Conservation (phyloP, 2,888 invertebrate genomes). For the Melieria picta region DNA sequence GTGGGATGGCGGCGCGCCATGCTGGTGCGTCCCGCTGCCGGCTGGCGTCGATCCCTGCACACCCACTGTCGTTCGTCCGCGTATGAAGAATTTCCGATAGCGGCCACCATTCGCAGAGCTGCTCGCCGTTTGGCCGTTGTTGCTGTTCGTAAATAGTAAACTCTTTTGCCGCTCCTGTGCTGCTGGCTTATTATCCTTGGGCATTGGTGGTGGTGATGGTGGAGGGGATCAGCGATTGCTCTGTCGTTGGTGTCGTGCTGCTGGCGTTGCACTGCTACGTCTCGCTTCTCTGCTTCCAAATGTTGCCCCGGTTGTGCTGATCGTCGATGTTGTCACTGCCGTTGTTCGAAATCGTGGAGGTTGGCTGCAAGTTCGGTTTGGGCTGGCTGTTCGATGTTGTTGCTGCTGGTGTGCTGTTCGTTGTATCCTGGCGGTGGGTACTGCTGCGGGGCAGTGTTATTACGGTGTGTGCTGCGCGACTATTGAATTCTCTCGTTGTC, state of each 20-base stretch:
- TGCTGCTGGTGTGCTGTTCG: background rate
- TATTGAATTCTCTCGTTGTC: conserved; percentile 10
- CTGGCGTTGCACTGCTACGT: background rate
- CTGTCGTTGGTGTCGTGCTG: background rate
- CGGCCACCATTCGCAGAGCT: conserved; percentile 35
- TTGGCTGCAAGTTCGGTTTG: too few relatives aligned
- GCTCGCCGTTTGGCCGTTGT: conserved; percentile 21
- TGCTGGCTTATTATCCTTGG: conserved; percentile 41
- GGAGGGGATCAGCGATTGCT: too few relatives aligned
- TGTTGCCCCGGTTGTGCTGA: too few relatives aligned
- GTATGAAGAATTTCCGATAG: conserved; percentile 42
- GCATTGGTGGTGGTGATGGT: conserved; percentile 34
- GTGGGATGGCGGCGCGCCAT: conserved; percentile 4
- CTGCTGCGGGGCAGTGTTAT: conserved; percentile 1
- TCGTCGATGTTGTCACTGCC: too few relatives aligned
- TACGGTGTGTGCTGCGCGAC: background rate
- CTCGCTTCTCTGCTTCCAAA: too few relatives aligned
- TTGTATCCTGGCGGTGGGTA: background rate
- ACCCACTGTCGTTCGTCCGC: conserved; percentile 28
- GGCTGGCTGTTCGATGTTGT: background rate
- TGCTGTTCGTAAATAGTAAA: conserved; percentile 35
- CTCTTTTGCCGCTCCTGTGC: conserved; percentile 41
- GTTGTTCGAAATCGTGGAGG: too few relatives aligned
- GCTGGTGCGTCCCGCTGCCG: conserved; percentile 25
- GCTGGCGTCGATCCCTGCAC: conserved; percentile 9